Base-by-base conservation (phyloP, 2,797 vertebrate species). In the Rhinella marina region DNA sequence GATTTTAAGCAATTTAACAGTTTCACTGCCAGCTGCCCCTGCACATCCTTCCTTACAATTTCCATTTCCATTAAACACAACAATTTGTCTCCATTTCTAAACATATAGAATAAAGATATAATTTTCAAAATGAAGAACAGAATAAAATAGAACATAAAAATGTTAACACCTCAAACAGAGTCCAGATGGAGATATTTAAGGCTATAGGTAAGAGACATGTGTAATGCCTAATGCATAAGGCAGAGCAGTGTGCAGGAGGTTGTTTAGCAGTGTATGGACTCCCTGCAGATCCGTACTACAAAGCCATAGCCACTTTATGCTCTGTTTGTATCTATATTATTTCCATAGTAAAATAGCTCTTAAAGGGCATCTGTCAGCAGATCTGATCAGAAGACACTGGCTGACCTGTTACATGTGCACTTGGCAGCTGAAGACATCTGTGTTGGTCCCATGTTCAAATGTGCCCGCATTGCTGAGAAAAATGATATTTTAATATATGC, bases 1-100 rank as follows among this genome's bases (percentile, higher is more conserved):
- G 87, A 83, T 84, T 88, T 86, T 84, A 87, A 92, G 88, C 61
- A 73, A 10, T 81, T 94, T 96, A 95, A 95, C 94, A 92, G 90
- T 8, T 92, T 94, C 92, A 0, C 90, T 29, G 32, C 93, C 14
- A 7, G 29, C 16, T 57, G 70, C 57, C 78, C 48, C 56, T 21
- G 5, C 1, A 13, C 11, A 10, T 7, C 57, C 59, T 14, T 9
- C 16, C 32, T 10, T 61, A 23, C 27, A 59, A 61, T 48, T 61
- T 14, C 25, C 9, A 48, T 48, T 64, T 48, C 21, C 21, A 21
- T 9, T 13, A 62, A 29, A 32, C 54, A 19, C 16, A 25, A 13
- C 50, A 27, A n/a, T 27, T 29, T 56, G 12, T 2, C 12, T 73
- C 19, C 17, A 1, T 19, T 17, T 27, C 1, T 11, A 27, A 25